phyloP scores from a whole-genome alignment of 2,888 invertebrate species.

The Dryomyza anilis region DNA sequence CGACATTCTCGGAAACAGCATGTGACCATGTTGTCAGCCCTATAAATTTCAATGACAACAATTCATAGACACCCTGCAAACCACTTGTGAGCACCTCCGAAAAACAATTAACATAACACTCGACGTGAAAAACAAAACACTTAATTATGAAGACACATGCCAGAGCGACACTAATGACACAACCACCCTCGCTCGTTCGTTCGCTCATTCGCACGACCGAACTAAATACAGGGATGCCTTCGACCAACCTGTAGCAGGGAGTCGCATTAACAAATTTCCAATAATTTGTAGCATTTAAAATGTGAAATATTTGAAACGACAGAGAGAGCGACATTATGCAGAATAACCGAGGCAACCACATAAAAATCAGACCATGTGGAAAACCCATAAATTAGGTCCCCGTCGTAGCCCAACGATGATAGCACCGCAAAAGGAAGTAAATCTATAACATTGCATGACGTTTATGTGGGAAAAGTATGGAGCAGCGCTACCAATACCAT shows the following conservation, averaged over 20 bases:
- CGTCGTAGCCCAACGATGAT: not conserved
- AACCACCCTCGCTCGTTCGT: conserved; percentile 16
- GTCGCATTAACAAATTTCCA: conserved; percentile 33
- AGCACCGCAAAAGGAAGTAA: not conserved
- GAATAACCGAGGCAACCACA: conserved; percentile 41
- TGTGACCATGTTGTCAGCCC: conserved; percentile 40
- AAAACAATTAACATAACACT: conserved; percentile 24
- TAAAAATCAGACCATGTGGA: conserved; percentile 55
- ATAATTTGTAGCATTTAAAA: conserved; percentile 37
- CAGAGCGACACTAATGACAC: conserved; percentile 43
- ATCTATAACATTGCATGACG: not conserved
- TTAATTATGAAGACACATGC: conserved; percentile 40
- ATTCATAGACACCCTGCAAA: conserved; percentile 4
- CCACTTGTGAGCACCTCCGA: conserved; percentile 30
- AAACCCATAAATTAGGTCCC: conserved; percentile 51
- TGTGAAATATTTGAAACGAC: not conserved
- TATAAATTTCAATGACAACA: conserved; percentile 41
- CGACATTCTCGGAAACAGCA: conserved; percentile 36
- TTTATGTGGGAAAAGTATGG: not conserved
- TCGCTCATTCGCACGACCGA: not conserved
- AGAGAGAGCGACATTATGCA: not conserved
- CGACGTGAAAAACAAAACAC: conserved; percentile 21
- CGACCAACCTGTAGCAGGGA: not conserved
- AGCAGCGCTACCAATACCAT: not conserved
- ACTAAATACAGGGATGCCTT: conserved; percentile 2